Conservation (phyloP, 2,797 vertebrate species). For the Clarias laeviceps region DNA sequence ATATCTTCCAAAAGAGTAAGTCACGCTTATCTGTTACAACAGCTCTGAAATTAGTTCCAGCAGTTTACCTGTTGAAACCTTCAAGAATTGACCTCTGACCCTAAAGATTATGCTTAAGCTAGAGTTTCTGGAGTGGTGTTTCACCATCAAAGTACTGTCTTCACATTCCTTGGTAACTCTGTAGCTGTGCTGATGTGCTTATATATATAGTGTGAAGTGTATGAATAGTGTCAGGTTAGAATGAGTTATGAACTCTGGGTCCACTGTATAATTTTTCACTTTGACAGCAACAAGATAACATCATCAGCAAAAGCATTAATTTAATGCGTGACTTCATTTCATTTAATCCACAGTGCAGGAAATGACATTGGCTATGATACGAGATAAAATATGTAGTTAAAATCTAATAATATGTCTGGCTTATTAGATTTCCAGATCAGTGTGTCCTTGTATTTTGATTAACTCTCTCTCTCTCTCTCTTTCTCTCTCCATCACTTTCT, state of each 20-base stretch:
- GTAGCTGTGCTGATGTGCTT: background rate
- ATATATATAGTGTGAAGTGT: background rate
- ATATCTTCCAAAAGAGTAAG: slow-evolving; percentile 95
- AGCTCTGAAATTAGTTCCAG: slow-evolving; percentile 4
- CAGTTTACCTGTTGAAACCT: background rate
- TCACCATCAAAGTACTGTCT: background rate
- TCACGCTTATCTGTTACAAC: slow-evolving; percentile 30
- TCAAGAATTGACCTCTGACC: background rate
- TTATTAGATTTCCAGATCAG: slow-evolving; percentile 28
- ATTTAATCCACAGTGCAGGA: background rate
- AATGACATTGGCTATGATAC: slow-evolving; percentile 15
- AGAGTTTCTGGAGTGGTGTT: background rate
- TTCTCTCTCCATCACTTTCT: slow-evolving; percentile 11
- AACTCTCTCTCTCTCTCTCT: slow-evolving; percentile 27
- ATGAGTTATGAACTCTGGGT: background rate
- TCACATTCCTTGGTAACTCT: background rate
- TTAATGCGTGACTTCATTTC: slow-evolving; percentile 11
- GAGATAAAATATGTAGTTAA: slow-evolving; percentile 15
- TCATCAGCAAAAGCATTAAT: background rate
- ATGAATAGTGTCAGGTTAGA: background rate
- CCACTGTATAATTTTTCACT: slow-evolving; percentile 13
- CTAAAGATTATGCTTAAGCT: background rate
- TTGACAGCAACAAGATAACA: slow-evolving; percentile 16
- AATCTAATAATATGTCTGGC: slow-evolving; percentile 1
- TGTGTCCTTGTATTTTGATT: slow-evolving; percentile 13